Percentiles rank a stretch among this genome's conserved stretches.
These are phyloP conservation scores for Oscheius sp. DNA, from an alignment of 2,888 invertebrate genomes.

Conservation along the genomic window DNA sequence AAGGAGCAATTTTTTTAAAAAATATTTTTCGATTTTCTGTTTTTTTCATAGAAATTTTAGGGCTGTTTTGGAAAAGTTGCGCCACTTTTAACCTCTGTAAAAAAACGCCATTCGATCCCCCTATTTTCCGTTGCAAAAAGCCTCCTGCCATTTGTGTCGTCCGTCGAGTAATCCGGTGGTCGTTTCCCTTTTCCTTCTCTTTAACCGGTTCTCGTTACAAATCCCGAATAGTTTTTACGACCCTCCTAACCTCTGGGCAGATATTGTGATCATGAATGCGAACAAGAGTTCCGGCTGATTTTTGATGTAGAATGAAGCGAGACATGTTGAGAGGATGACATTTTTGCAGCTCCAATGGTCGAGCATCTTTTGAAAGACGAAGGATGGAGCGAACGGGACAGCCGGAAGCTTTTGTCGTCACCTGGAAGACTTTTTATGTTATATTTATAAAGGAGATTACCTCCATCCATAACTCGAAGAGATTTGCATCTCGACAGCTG, in stretches of 20 bases:
- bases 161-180: constrained; percentile 1
- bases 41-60: no score
- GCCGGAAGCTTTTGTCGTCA: constrained; percentile 43
- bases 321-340: constrained; percentile 94
- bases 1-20: no score
- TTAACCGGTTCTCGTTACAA: no score
- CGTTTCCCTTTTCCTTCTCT: no score
- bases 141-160: background rate
- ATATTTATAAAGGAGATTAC: constrained; percentile 26
- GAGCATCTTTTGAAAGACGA: constrained; percentile 82
- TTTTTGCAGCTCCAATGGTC: constrained; percentile 88
- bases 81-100: no score
- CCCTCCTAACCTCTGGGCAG: constrained; percentile 78
- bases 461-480: constrained; percentile 89
- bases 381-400: constrained; percentile 39
- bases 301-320: constrained; percentile 84
- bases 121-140: background rate
- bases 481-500: constrained; percentile 79
- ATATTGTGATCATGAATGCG: constrained; percentile 90
- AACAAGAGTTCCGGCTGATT: constrained; percentile 84
- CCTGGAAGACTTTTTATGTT: background rate
- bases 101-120: no score
- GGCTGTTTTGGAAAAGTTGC: no score
- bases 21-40: no score
- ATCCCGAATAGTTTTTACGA: constrained; percentile 2